Percentiles rank a stretch among this genome's conserved stretches.
Conservation (phyloP, 2,888 invertebrate species). For the Panzeria rudis region DNA sequence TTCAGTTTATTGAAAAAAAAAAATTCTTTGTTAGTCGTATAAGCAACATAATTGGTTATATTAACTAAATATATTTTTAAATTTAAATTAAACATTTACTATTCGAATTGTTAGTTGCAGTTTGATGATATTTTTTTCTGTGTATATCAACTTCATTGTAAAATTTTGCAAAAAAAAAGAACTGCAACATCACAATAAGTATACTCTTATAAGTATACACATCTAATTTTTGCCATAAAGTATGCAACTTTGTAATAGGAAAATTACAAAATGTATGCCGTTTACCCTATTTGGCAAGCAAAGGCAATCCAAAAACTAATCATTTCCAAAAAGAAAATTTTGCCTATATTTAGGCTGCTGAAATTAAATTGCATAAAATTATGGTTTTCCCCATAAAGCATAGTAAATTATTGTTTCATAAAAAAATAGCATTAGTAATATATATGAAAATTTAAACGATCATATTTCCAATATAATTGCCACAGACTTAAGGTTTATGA, state of each 20-base stretch:
- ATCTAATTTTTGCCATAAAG: constrained; percentile 59
- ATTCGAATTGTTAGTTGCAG: too few relatives aligned
- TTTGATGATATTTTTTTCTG: too few relatives aligned
- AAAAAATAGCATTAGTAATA: neutral
- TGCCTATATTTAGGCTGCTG: constrained; percentile 50
- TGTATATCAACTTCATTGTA: neutral
- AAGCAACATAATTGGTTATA: too few relatives aligned
- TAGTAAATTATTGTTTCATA: constrained; percentile 17
- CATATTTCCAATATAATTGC: constrained; percentile 38
- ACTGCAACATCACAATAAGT: neutral
- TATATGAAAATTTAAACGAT: constrained; percentile 15
- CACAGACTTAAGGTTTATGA: constrained; percentile 7
- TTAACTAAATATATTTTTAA: too few relatives aligned
- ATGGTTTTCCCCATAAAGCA: neutral
- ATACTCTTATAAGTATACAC: neutral
- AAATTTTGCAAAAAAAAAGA: constrained; percentile 7
- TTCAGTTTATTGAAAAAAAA: too few relatives aligned
- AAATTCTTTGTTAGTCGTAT: too few relatives aligned
- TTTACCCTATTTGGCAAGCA: neutral
- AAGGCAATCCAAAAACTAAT: constrained; percentile 1
- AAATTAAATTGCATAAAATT: constrained; percentile 48
- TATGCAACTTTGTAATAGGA: constrained; percentile 38
- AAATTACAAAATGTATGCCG: constrained; percentile 34
- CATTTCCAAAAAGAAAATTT: constrained; percentile 33
- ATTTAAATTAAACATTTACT: too few relatives aligned